Percentiles rank a stretch among this genome's conserved stretches.
These are phyloP conservation scores for Ambastaia sidthimunki DNA, from an alignment of 2,797 vertebrate genomes.

Conservation along the genomic window DNA sequence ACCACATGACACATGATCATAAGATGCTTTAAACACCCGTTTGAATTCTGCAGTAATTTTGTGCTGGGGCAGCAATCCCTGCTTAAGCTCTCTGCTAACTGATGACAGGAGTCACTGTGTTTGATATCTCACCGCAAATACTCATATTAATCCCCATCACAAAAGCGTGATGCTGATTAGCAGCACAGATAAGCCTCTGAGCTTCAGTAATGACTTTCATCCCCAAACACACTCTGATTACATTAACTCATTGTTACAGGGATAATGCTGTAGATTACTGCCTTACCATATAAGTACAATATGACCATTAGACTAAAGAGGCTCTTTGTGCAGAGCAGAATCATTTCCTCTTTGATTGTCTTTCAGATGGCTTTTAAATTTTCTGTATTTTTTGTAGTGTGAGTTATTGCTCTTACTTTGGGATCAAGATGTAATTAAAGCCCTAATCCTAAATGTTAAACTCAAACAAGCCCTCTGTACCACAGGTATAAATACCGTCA, in stretches of 20 bases:
- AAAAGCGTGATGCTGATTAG: constrained; percentile 43
- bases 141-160: constrained; percentile 34
- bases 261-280: constrained; percentile 25
- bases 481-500: no score
- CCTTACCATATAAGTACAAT: constrained; percentile 4
- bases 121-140: not conserved
- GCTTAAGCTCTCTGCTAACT: not conserved
- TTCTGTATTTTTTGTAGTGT: not conserved
- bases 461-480: no score
- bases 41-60: not conserved
- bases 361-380: constrained; percentile 25
- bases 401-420: no score
- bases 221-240: constrained; percentile 13
- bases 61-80: not conserved
- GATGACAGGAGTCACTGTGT: constrained; percentile 17
- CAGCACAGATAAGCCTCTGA: constrained; percentile 9
- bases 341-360: constrained; percentile 1
- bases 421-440: not conserved
- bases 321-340: not conserved
- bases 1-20: no score
- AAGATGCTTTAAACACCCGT: not conserved
- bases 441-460: not conserved
- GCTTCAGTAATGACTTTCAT: constrained; percentile 34
- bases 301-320: constrained; percentile 21
- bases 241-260: constrained; percentile 34